These are phyloP conservation scores for Tyrannus savana DNA, from an alignment of 2,113 vertebrate species.

Conservation along the genomic window DNA sequence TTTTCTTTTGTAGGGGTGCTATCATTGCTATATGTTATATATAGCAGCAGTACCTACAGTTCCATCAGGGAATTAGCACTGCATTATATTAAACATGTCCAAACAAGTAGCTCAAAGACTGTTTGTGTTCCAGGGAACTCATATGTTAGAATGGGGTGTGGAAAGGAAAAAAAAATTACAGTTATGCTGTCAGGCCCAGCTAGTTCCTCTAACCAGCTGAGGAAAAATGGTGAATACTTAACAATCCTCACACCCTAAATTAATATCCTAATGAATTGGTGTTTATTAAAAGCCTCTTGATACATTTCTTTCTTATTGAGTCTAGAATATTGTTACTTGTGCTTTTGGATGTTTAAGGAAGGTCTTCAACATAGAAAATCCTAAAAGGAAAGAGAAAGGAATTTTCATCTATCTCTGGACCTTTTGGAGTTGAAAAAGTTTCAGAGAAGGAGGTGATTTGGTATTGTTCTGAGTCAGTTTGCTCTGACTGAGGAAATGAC, in stretches of 20 bases:
- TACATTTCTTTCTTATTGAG: neutral
- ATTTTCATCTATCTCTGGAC: neutral
- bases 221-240: neutral
- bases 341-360: neutral
- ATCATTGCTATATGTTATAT: neutral
- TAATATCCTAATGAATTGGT: neutral
- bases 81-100: neutral
- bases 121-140: neutral
- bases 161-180: slow-evolving; percentile 21
- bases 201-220: neutral
- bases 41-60: neutral
- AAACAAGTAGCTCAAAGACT: neutral
- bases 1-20: neutral
- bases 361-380: neutral
- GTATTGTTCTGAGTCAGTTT: slow-evolving; percentile 75
- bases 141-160: slow-evolving; percentile 21
- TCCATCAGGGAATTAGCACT: neutral
- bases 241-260: neutral
- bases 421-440: neutral
- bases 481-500: slow-evolving; percentile 84
- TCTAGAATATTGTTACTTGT: too few relatives aligned
- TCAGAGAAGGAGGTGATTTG: slow-evolving; percentile 37
- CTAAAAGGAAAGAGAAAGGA: neutral
- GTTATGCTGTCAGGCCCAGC: neutral
- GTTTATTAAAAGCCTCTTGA: neutral